Percentiles rank a stretch among this genome's conserved stretches.
These are phyloP conservation scores for Orchesellides sinensis DNA, from an alignment of 2,888 invertebrate species.

Conservation along the genomic window DNA sequence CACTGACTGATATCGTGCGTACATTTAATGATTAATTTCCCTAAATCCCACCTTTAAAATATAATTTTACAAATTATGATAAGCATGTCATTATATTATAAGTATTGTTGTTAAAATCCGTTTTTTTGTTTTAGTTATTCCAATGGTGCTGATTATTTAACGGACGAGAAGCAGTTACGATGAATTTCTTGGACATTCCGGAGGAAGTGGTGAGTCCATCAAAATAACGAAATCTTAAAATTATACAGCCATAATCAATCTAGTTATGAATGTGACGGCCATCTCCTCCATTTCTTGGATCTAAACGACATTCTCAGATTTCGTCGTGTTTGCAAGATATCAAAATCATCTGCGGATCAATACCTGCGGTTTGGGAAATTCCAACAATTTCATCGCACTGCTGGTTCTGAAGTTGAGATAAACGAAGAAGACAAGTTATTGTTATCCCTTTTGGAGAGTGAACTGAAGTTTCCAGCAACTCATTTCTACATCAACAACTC, in stretches of 20 bases:
- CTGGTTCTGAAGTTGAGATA: background rate
- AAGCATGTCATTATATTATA: too few species aligned
- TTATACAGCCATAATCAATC: background rate
- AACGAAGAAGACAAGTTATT: background rate
- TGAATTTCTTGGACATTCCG: background rate
- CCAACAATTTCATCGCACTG: background rate
- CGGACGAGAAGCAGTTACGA: too few species aligned
- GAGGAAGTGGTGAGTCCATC: background rate
- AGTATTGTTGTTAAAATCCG: too few species aligned
- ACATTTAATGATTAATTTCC: too few species aligned
- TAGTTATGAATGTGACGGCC: background rate
- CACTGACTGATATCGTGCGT: too few species aligned
- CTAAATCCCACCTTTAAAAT: too few species aligned
- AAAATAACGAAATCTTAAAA: too few species aligned
- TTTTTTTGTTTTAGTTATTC: too few species aligned
- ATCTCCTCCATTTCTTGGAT: background rate
- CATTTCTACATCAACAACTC: slow-evolving; percentile 4
- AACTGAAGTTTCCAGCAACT: background rate
- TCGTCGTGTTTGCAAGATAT: slow-evolving; percentile 10
- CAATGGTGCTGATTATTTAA: too few species aligned
- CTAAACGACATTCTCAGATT: slow-evolving; percentile 17
- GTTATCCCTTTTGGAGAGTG: background rate
- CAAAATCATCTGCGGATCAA: background rate
- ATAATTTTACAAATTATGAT: too few species aligned
- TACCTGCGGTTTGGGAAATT: background rate